phyloP scores from a whole-genome alignment of 2,888 invertebrate genomes.

The Catocala sponsa region DNA sequence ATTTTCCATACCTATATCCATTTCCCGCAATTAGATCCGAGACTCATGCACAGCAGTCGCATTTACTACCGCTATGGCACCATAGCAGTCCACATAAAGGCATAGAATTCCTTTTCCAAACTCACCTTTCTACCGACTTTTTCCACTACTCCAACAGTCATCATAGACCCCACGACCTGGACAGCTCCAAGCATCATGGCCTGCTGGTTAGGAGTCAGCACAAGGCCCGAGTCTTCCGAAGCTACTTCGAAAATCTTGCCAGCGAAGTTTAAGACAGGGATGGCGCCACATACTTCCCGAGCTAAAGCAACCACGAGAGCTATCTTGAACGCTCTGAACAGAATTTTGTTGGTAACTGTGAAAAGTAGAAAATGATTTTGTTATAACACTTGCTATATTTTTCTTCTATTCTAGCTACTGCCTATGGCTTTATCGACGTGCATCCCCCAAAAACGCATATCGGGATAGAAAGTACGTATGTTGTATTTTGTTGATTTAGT shows the following conservation, averaged over 20 bases:
- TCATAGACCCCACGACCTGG: conserved; percentile 71
- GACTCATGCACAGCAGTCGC: too few species aligned
- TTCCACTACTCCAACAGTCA: conserved; percentile 75
- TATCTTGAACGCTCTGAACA: conserved; percentile 73
- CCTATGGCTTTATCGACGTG: too few species aligned
- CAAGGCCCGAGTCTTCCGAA: conserved; percentile 59
- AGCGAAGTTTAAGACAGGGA: conserved; percentile 78
- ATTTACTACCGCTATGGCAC: too few species aligned
- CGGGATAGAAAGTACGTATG: too few species aligned
- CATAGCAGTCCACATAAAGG: too few species aligned
- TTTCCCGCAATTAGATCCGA: too few species aligned
- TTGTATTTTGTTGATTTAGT: too few species aligned
- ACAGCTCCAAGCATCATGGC: conserved; percentile 79
- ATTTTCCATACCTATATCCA: too few species aligned
- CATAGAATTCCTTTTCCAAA: too few species aligned
- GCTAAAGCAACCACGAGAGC: conserved; percentile 66
- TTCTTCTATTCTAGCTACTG: too few species aligned
- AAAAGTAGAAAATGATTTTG: conserved; percentile 13
- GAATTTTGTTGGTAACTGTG: conserved; percentile 72
- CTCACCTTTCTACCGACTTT: conserved; percentile 76
- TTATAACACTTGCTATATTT: too few species aligned
- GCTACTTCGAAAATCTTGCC: conserved; percentile 76
- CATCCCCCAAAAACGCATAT: too few species aligned
- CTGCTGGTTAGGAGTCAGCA: conserved; percentile 77
- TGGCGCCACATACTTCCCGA: conserved; percentile 75